Evolutionary conservation across 2,113 vertebrate genomes (phyloP).

Genomic region (Pimephales promelas): DNA sequence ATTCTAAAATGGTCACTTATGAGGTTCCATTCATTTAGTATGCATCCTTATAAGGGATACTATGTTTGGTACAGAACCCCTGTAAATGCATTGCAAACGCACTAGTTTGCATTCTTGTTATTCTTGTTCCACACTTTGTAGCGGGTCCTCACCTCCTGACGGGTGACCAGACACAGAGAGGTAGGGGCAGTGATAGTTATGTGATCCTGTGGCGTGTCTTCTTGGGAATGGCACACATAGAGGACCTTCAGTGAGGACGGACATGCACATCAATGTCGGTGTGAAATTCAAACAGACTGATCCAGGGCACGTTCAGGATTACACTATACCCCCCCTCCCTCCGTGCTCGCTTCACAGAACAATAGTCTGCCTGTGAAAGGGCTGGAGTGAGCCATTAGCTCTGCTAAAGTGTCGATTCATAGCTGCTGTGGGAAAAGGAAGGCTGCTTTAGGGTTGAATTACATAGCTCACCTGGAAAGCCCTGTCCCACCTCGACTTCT

Average conservation of each 20-base stretch:
- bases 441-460: conserved; percentile 69
- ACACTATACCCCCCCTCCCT: conserved; percentile 73
- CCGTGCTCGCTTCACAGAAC: conserved; percentile 70
- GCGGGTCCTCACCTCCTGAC: background rate
- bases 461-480: conserved; percentile 68
- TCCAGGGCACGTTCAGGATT: conserved; percentile 83
- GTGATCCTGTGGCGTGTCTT: conserved; percentile 60
- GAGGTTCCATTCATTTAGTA: background rate
- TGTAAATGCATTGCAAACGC: background rate
- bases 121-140: conserved; percentile 1
- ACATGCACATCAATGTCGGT: conserved; percentile 68
- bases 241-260: conserved; percentile 67
- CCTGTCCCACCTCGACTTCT: conserved; percentile 60
- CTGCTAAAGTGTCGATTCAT: conserved; percentile 73
- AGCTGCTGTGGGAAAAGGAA: conserved; percentile 78
- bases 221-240: conserved; percentile 67
- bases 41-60: background rate
- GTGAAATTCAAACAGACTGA: conserved; percentile 84
- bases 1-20: background rate
- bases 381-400: conserved; percentile 78
- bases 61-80: background rate
- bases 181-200: conserved; percentile 49
- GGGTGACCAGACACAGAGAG: conserved; percentile 30
- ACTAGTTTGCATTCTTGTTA: background rate
- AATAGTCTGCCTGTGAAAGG: conserved; percentile 78